phyloP scores from a whole-genome alignment of 2,888 invertebrate species.

The Fragum sueziense region DNA sequence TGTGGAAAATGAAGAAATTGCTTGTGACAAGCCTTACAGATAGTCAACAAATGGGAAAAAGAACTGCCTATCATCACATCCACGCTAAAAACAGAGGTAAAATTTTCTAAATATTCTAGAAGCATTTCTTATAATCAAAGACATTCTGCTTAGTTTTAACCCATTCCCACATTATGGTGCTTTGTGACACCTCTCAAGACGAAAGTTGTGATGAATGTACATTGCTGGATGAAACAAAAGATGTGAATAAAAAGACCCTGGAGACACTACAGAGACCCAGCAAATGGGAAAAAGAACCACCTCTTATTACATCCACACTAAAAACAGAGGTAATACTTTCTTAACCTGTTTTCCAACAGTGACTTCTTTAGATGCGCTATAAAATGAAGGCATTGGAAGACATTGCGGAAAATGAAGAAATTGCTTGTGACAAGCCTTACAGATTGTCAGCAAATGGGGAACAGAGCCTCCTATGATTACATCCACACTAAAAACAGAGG shows the following conservation, averaged over 20 bases:
- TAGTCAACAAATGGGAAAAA: conserved; percentile 83
- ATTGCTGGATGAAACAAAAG: conserved; percentile 96
- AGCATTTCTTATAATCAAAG: too few species aligned
- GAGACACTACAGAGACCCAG: conserved; percentile 92
- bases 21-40: conserved; percentile 87
- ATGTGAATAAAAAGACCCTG: conserved; percentile 96
- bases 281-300: conserved; percentile 76
- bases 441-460: conserved; percentile 85
- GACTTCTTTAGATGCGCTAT: background rate
- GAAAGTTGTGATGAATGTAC: conserved; percentile 99
- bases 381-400: background rate
- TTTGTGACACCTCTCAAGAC: too few species aligned
- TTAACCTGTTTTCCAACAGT: too few species aligned
- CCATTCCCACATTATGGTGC: too few species aligned
- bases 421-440: conserved; percentile 83
- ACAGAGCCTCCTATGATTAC: conserved; percentile 72
- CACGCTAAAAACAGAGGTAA: conserved; percentile 73
- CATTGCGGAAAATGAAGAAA: background rate
- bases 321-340: too few species aligned
- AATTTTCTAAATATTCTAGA: too few species aligned
- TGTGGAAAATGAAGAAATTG: background rate
- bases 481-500: conserved; percentile 72
- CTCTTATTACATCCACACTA: conserved; percentile 50
- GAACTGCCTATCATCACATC: conserved; percentile 73
- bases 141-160: too few species aligned